phyloP scores from a whole-genome alignment of 1,140 invertebrate genomes.

The Galleria mellonella region DNA sequence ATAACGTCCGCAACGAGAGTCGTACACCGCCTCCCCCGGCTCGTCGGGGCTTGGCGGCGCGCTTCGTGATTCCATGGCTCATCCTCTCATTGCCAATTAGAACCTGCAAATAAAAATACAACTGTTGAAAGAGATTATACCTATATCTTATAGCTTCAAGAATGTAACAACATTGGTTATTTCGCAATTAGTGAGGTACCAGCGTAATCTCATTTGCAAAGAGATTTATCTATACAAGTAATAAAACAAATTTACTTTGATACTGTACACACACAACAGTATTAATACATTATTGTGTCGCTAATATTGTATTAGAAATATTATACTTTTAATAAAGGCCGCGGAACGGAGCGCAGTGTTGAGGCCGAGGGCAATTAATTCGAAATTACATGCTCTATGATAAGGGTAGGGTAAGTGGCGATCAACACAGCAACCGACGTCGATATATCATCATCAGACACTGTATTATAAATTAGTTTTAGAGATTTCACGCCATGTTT shows the following conservation, averaged over 20 bases:
- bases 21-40: conserved; percentile 64
- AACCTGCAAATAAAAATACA: conserved; percentile 42
- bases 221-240: background rate
- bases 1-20: conserved; percentile 47
- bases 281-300: conserved; percentile 7
- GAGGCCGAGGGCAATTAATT: conserved; percentile 61
- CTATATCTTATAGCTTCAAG: too few species aligned
- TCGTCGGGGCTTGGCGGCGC: conserved; percentile 72
- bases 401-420: conserved; percentile 67
- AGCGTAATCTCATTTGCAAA: background rate
- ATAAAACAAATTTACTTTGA: background rate
- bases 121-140: conserved; percentile 5
- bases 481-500: conserved; percentile 38
- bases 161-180: too few species aligned
- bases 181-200: too few species aligned
- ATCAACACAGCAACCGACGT: conserved; percentile 63
- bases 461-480: conserved; percentile 53
- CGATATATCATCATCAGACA: conserved; percentile 72
- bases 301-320: conserved; percentile 21
- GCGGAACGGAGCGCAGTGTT: conserved; percentile 15
- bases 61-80: conserved; percentile 69
- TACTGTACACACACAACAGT: background rate
- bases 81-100: conserved; percentile 58
- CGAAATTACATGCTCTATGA: conserved; percentile 57
- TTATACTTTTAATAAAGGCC: conserved; percentile 43